These are phyloP conservation scores for Amblyornis subalaris DNA, from an alignment of 2,113 vertebrate genomes.

Conservation along the genomic window DNA sequence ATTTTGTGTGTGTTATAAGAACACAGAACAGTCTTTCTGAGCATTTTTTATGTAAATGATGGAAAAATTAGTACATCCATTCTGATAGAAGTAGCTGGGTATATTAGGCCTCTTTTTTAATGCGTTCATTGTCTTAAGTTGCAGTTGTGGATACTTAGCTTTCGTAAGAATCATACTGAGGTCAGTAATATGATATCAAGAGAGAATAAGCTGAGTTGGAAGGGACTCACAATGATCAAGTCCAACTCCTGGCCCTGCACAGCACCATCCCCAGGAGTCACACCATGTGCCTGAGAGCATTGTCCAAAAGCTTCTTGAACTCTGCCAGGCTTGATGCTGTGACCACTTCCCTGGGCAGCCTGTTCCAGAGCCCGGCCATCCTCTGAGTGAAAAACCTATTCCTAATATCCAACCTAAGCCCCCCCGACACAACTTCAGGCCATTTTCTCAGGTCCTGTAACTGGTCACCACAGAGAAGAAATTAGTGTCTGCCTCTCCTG, in stretches of 20 bases:
- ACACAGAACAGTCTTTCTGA: not conserved
- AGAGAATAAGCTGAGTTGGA: not conserved
- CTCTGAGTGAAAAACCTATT: not conserved
- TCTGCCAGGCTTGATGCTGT: not conserved
- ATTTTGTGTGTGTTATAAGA: not conserved
- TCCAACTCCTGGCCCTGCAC: not conserved
- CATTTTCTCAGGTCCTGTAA: rapidly evolving
- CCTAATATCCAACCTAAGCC: rapidly evolving
- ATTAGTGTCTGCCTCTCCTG: not conserved
- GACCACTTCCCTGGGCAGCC: not conserved
- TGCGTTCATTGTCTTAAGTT: not conserved
- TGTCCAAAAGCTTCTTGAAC: not conserved
- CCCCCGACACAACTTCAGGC: not conserved
- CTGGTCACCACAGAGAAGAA: not conserved
- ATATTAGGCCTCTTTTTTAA: not conserved
- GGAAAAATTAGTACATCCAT: not conserved
- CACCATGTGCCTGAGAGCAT: rapidly evolving
- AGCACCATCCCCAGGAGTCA: not conserved
- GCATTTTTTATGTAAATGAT: not conserved
- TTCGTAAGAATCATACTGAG: not conserved
- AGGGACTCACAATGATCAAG: not conserved
- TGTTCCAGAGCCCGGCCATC: rapidly evolving
- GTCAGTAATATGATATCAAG: not conserved
- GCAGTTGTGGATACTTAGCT: not conserved
- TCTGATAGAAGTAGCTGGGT: not conserved